Conservation (phyloP, 2,797 vertebrate genomes). For the Chiroxiphia lanceolata region DNA sequence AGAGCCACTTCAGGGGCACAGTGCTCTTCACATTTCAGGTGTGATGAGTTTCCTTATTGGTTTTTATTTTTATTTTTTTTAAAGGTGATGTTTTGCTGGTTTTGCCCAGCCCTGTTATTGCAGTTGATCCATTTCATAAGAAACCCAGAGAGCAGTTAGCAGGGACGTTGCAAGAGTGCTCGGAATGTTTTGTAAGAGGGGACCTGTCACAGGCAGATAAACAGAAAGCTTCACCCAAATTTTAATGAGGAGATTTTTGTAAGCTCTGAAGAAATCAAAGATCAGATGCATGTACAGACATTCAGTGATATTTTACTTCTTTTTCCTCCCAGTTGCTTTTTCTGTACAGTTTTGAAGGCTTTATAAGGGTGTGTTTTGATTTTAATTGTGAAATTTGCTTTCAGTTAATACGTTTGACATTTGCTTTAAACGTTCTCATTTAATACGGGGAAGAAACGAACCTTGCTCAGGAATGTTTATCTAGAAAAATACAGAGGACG, state of each 20-base stretch:
- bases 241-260: background rate
- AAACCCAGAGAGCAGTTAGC: background rate
- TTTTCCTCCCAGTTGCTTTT: background rate
- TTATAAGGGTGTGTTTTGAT: background rate
- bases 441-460: background rate
- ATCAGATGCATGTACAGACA: background rate
- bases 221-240: background rate
- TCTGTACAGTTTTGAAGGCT: background rate
- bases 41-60: background rate
- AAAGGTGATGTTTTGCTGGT: background rate
- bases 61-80: background rate
- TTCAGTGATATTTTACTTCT: background rate
- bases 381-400: background rate
- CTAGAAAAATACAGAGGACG: background rate
- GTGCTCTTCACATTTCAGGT: background rate
- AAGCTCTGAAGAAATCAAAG: background rate
- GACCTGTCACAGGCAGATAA: conserved; percentile 10
- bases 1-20: background rate
- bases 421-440: background rate
- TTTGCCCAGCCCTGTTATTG: background rate
- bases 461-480: background rate
- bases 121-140: conserved; percentile 10
- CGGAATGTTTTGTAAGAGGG: background rate
- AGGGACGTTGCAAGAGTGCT: background rate
- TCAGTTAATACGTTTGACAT: background rate